Evolutionary conservation across 2,888 invertebrate species (phyloP).

Genomic region (Strigamia maritima): DNA sequence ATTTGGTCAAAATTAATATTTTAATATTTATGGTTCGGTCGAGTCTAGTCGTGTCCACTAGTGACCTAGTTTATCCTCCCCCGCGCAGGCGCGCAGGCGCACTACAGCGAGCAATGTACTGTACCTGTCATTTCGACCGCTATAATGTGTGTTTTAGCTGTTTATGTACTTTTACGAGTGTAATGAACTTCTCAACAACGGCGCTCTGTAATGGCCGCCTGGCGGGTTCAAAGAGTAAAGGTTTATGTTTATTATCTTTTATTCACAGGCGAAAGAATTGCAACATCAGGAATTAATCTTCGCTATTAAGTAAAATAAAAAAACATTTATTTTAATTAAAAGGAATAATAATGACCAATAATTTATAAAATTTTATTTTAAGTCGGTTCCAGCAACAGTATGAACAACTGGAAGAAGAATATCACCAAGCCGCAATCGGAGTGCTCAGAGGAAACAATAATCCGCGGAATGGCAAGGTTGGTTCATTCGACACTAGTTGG

Average conservation of each 20-base stretch:
- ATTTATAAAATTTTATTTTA: neutral
- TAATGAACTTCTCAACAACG: neutral
- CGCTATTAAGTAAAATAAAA: conserved; percentile 38
- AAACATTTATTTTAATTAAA: neutral
- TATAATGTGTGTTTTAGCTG: neutral
- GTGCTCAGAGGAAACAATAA: conserved; percentile 61
- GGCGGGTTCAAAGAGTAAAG: neutral
- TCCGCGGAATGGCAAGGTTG: conserved; percentile 64
- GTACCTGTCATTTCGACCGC: no score
- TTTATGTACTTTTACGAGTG: neutral
- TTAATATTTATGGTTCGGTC: neutral
- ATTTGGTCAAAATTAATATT: no score
- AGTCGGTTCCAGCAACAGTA: conserved; percentile 69
- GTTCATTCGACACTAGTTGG: neutral
- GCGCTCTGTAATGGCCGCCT: no score
- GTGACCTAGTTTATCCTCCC: neutral
- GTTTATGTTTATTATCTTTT: neutral
- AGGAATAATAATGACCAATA: neutral
- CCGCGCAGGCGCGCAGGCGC: no score
- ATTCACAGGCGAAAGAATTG: conserved; percentile 62
- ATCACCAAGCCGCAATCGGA: conserved; percentile 64
- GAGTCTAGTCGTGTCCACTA: neutral
- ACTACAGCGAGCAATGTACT: neutral
- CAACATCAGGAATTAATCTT: conserved; percentile 62
- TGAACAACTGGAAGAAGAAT: conserved; percentile 67